These are phyloP conservation scores for Orchesella cincta DNA, from an alignment of 1,140 invertebrate species.

Conservation along the genomic window DNA sequence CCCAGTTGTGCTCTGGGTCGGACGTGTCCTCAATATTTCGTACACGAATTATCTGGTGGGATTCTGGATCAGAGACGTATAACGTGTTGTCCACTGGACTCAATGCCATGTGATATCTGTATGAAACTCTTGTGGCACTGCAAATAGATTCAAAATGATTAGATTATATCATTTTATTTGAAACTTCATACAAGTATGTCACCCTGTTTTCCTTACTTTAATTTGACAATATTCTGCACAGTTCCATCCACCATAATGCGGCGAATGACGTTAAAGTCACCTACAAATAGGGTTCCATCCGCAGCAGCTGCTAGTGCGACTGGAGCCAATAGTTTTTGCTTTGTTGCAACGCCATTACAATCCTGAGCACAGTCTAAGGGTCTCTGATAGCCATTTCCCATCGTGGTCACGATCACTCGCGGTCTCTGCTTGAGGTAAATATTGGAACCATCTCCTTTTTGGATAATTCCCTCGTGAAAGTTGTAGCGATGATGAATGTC, in stretches of 20 bases:
- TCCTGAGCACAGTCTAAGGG: constrained; percentile 74
- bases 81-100: constrained; percentile 90
- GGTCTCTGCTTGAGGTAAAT: constrained; percentile 94
- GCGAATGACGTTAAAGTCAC: constrained; percentile 92
- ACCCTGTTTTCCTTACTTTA: constrained; percentile 71
- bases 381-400: constrained; percentile 88
- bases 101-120: constrained; percentile 92
- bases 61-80: constrained; percentile 92
- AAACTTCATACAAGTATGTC: constrained; percentile 23
- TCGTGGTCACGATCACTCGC: constrained; percentile 82
- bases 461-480: constrained; percentile 94
- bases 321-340: constrained; percentile 82
- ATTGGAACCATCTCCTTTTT: constrained; percentile 95
- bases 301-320: constrained; percentile 85
- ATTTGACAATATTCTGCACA: constrained; percentile 80
- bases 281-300: constrained; percentile 92
- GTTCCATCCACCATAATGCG: constrained; percentile 84
- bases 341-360: constrained; percentile 78
- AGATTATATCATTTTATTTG: constrained; percentile 13
- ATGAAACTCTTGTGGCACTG: constrained; percentile 87
- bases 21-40: constrained; percentile 79
- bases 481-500: constrained; percentile 97
- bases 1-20: constrained; percentile 88
- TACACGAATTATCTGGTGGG: constrained; percentile 88
- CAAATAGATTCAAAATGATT: constrained; percentile 50